Evolutionary conservation across 30 jellyfish, hydroid and myxozoan genomes (phyloP).

Genomic region (Rhopilema esculentum): DNA sequence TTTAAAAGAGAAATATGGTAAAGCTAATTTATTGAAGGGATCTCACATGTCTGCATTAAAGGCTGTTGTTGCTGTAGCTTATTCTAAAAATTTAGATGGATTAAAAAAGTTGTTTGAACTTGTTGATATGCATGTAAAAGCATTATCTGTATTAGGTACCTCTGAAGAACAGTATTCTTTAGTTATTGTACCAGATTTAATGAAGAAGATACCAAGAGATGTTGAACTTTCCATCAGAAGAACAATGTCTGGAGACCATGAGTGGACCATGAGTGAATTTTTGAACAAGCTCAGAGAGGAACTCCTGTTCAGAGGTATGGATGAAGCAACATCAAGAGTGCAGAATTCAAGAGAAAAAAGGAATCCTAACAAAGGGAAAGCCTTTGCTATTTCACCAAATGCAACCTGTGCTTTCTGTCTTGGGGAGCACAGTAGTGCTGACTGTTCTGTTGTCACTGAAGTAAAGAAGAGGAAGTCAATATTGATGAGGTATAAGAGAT

Average conservation of each 20-base stretch:
- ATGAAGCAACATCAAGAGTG: slow-evolving; percentile 44
- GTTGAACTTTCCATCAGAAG: slow-evolving; percentile 52
- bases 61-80: no score
- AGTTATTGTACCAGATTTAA: slow-evolving; percentile 23
- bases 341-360: slow-evolving; percentile 38
- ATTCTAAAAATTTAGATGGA: no score
- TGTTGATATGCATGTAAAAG: no score
- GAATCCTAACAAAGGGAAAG: slow-evolving; percentile 45
- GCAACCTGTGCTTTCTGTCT: slow-evolving; percentile 39
- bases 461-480: slow-evolving; percentile 29
- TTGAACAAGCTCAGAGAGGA: slow-evolving; percentile 49
- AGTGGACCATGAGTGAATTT: slow-evolving; percentile 40
- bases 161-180: no score
- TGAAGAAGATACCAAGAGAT: no score
- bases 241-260: slow-evolving; percentile 46
- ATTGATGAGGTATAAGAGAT: slow-evolving; percentile 6
- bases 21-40: no score
- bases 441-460: no score
- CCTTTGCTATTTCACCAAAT: slow-evolving; percentile 46
- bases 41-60: no score
- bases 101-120: no score
- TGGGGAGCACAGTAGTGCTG: slow-evolving; percentile 39
- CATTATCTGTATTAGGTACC: no score
- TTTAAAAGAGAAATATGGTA: no score
- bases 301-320: slow-evolving; percentile 53